Conservation (phyloP, 1,140 invertebrate species). For the Monomorium pharaonis region DNA sequence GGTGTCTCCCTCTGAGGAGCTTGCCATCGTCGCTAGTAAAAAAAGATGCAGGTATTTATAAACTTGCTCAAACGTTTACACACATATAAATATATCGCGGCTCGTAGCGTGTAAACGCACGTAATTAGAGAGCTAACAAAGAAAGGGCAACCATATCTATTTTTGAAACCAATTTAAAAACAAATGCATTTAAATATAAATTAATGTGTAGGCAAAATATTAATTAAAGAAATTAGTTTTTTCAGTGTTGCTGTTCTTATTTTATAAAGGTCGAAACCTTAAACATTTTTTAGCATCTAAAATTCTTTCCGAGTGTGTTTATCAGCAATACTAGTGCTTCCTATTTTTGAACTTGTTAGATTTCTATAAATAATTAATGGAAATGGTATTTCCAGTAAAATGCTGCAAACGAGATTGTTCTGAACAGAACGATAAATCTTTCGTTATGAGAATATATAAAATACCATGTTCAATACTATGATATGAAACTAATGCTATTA, state of each 20-base stretch:
- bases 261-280: background rate
- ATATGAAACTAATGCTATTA: background rate
- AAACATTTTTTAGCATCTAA: background rate
- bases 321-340: too few relatives aligned
- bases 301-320: background rate
- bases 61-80: constrained; percentile 7
- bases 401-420: background rate
- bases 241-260: background rate
- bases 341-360: background rate
- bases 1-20: constrained; percentile 78
- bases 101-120: background rate
- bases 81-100: background rate
- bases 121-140: background rate
- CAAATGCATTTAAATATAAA: too few relatives aligned
- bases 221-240: background rate
- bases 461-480: background rate
- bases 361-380: background rate
- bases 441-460: background rate
- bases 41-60: constrained; percentile 41
- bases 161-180: background rate
- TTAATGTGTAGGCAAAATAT: background rate
- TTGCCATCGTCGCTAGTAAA: constrained; percentile 73
- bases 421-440: background rate
- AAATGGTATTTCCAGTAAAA: background rate
- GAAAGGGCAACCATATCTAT: too few relatives aligned